A percentile compares a stretch with the other conserved stretches of the same genome.
Conservation (phyloP, 1,140 invertebrate species). For the Drosophila tropicalis region DNA sequence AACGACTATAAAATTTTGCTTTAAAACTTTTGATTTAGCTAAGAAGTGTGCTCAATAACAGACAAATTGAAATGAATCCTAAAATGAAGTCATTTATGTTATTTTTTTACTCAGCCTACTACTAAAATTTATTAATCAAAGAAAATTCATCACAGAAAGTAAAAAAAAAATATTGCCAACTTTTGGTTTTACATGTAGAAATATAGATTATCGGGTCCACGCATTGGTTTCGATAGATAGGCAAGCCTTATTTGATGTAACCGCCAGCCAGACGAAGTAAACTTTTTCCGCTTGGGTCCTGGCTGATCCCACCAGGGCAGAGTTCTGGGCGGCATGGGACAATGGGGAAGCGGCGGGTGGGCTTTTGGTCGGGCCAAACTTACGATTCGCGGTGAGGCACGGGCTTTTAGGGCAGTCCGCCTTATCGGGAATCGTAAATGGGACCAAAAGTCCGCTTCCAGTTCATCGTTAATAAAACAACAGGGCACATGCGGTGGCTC, state of each 20-base stretch:
- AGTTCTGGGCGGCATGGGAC: conserved; percentile 26
- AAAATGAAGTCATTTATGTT: neutral
- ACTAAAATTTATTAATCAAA: neutral
- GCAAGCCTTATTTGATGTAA: conserved; percentile 49
- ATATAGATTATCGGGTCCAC: neutral
- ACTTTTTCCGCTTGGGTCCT: conserved; percentile 41
- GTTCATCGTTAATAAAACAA: conserved; percentile 44
- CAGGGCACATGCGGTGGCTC: conserved; percentile 39
- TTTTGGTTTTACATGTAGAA: conserved; percentile 12
- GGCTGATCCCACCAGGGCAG: conserved; percentile 29
- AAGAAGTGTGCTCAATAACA: neutral
- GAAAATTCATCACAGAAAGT: neutral
- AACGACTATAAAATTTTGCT: neutral
- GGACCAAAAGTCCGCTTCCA: conserved; percentile 53
- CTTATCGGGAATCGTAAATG: conserved; percentile 53
- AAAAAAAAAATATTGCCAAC: neutral
- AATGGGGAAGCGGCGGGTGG: conserved; percentile 39
- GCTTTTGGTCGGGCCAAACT: conserved; percentile 41
- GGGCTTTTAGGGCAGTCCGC: conserved; percentile 28
- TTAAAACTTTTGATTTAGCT: neutral
- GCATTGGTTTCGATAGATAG: conserved; percentile 50
- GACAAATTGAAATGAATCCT: neutral
- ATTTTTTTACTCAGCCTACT: neutral
- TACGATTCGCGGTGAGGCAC: conserved; percentile 34
- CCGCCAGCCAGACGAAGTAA: conserved; percentile 44